phyloP scores from a whole-genome alignment of 2,888 invertebrate species.

The Ariolimax columbianus region DNA sequence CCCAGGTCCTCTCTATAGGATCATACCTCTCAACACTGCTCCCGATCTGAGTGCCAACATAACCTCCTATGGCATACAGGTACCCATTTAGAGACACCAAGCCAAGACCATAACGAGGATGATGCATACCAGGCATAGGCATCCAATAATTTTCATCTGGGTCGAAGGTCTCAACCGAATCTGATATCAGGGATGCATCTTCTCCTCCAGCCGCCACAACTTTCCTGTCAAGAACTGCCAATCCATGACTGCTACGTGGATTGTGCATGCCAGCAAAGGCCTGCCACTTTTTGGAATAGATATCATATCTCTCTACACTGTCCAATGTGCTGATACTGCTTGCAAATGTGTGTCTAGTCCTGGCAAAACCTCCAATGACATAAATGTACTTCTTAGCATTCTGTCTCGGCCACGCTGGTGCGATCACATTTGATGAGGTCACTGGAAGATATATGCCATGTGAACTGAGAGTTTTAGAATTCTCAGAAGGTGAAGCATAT shows the following conservation, averaged over 20 bases:
- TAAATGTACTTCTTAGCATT: conserved; percentile 92
- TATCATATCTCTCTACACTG: conserved; percentile 87
- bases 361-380: conserved; percentile 92
- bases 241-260: conserved; percentile 92
- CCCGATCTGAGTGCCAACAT: conserved; percentile 94
- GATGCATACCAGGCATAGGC: conserved; percentile 80
- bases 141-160: conserved; percentile 72
- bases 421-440: conserved; percentile 46
- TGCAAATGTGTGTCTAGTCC: conserved; percentile 72
- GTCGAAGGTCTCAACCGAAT: conserved; percentile 75
- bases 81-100: conserved; percentile 89
- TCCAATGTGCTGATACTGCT: conserved; percentile 83
- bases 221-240: conserved; percentile 89
- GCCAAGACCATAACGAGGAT: conserved; percentile 89
- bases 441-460: conserved; percentile 26
- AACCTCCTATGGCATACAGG: conserved; percentile 93
- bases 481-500: conserved; percentile 64
- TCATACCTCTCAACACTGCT: conserved; percentile 92
- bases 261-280: conserved; percentile 85
- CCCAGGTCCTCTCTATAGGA: conserved; percentile 88
- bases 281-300: conserved; percentile 72
- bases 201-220: conserved; percentile 95
- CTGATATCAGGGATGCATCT: conserved; percentile 88
- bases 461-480: conserved; percentile 56
- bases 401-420: conserved; percentile 84